Base-by-base conservation (phyloP, 2,888 invertebrate genomes). In the Machimus atricapillus region DNA sequence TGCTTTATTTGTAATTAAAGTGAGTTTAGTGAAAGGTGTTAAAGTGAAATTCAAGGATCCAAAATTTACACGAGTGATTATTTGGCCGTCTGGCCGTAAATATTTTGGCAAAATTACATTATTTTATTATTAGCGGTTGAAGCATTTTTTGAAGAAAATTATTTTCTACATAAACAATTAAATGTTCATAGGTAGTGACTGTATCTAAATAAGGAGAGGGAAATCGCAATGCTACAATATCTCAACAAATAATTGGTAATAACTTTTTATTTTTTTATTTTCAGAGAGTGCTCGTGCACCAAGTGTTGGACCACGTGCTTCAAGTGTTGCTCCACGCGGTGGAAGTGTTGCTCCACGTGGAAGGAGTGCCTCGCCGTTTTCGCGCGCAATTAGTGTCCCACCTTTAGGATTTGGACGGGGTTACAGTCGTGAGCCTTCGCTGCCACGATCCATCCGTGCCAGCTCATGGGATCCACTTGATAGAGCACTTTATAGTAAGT, bases 401-500 rank as follows among this genome's bases (percentile, higher is more conserved):
- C 87, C 87, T 52, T 78, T 87, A 34, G 46, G 56, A 16, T 78
- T 52, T 58, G 81, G 81, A 82, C 87, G 89, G 73, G 87, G 88
- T 31, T 58, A 78, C 34, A 89, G 88, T 56, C 78, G 87, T 40
- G 79, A 81, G 14, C 88, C 89, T 85, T 87, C 88, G 90, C 90
- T 91, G 16, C 91, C 91, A 23, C 90, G 90, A 88, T 90, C 90
- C 87, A 89, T 91, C 86, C 92, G 92, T 66, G 92, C 92, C 89
- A 91, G 91, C 89, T 92, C 92, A 9, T 88, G 92, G 90, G 92
- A 92, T 89, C 92, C 91, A 40, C 16, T 91, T 90, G 91, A 91
- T 90, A 90, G 91, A 91, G 78, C 78, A 90, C 90, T 91, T 89
- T 91, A 91, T 90, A 91, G 91, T 92, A 92, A 92, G 92, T 90